phyloP scores from a whole-genome alignment of 2,888 invertebrate species.

The Chydorus sphaericus region DNA sequence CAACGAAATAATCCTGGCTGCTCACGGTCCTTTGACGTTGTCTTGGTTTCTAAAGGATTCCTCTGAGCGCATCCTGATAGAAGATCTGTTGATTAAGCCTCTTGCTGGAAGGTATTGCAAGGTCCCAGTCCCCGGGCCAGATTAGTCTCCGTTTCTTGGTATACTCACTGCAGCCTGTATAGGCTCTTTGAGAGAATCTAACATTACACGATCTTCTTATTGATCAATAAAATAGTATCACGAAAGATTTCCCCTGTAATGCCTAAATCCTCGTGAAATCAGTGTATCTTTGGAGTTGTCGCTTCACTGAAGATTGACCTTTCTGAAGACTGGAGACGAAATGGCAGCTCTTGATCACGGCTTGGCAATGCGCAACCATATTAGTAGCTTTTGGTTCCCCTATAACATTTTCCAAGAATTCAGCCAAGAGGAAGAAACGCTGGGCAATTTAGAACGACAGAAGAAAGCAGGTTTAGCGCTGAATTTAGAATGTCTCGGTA shows the following conservation, averaged over 20 bases:
- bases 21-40: conserved; percentile 56
- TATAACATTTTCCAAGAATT: too few relatives aligned
- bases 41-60: conserved; percentile 30
- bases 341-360: conserved; percentile 45
- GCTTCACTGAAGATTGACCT: conserved; percentile 61
- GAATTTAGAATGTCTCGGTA: too few relatives aligned
- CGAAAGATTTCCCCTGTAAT: conserved; percentile 59
- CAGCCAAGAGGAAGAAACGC: too few relatives aligned
- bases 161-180: conserved; percentile 12
- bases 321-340: conserved; percentile 48
- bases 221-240: conserved; percentile 36
- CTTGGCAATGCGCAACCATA: conserved; percentile 53
- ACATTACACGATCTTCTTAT: conserved; percentile 7
- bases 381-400: conserved; percentile 21
- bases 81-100: conserved; percentile 46
- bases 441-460: too few relatives aligned
- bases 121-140: conserved; percentile 48
- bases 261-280: conserved; percentile 66
- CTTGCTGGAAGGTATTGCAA: conserved; percentile 52
- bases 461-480: too few relatives aligned
- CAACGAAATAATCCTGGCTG: conserved; percentile 50
- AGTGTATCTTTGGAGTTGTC: conserved; percentile 53
- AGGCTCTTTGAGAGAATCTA: too few relatives aligned
- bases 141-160: conserved; percentile 50
- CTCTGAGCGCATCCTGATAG: conserved; percentile 47